Evolutionary conservation across 1,140 invertebrate genomes (phyloP), one percentile per base, ranked within the genome.

Genomic region (Neotoxoptera formosana): DNA sequence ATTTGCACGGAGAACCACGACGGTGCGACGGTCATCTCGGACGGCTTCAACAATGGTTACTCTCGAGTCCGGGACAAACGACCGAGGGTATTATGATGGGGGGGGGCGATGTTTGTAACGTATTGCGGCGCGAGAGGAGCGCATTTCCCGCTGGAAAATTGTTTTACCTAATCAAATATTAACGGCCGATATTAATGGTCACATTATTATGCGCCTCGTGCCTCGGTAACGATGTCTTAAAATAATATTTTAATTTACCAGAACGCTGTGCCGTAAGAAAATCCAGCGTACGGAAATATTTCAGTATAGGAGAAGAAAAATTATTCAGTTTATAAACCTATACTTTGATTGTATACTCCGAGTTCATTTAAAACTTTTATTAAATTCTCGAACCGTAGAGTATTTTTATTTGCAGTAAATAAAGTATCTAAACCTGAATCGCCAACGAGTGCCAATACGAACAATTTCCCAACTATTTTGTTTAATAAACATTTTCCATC

Each of bases 321-420:
- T 67, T 14, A n/a, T 67, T 67, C 25, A 9, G 56, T 30, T 30
- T 60, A 60, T 30, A 67, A 11, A 7, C 60, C 30, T 30, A 76
- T 76, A n/a, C n/a, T 76, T n/a, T 76, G n/a, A 30, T 76, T n/a
- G 60, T n/a, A 17, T 76, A 0, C 4, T 0, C n/a, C n/a, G n/a
- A n/a, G 60, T 67, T 67, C 30, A 76, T 76, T 67, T 76, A 76
- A n/a, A 76, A 76, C 60, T 76, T 76, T 76, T 76, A n/a, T n/a
- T n/a, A 20, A 76, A 76, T 17, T 17, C 6, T 34, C n/a, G 4
- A 76, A 7, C 60, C n/a, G 30, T 7, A 76, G 14, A n/a, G 14
- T 76, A 76, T 76, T 76, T 76, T 76, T 76, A 76, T n/a, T 67
- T 14, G 30, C 30, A n/a, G 30, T 67, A n/a, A 67, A 60, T 41